Evolutionary conservation across 1,140 invertebrate genomes (phyloP).

Genomic region (Lepidurus packardi): DNA sequence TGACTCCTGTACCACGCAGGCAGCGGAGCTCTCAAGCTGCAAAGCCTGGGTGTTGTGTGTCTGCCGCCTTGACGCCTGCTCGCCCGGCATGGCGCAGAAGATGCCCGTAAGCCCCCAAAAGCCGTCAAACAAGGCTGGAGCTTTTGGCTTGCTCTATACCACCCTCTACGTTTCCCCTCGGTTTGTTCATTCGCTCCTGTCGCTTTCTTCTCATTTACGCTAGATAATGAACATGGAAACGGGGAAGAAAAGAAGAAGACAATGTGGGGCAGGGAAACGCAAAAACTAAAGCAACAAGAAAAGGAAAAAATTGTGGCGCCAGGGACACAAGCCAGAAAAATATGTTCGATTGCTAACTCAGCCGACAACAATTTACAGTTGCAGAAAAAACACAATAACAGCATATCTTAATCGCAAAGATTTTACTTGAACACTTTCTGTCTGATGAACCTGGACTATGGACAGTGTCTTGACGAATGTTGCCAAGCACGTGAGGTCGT

Average conservation of each 20-base stretch:
- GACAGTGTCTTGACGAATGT: no score
- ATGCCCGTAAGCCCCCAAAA: conserved; percentile 18
- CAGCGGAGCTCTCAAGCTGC: conserved; percentile 7
- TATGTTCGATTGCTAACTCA: not conserved
- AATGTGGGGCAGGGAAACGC: not conserved
- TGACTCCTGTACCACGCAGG: not conserved
- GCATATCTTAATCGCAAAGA: not conserved
- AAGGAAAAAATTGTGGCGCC: conserved; percentile 11
- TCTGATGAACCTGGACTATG: no score
- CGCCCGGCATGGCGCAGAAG: conserved; percentile 2
- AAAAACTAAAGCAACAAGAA: not conserved
- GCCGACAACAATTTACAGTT: not conserved
- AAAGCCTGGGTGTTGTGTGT: conserved; percentile 6
- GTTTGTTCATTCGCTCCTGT: conserved; percentile 8
- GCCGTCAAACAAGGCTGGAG: conserved; percentile 13
- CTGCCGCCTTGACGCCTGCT: conserved; percentile 20
- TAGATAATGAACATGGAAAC: conserved; percentile 15
- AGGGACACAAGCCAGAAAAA: not conserved
- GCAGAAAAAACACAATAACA: not conserved
- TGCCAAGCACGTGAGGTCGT: no score
- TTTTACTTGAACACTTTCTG: not conserved
- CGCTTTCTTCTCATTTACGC: conserved; percentile 21
- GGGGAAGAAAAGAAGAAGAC: not conserved
- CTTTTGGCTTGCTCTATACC: not conserved
- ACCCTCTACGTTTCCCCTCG: conserved; percentile 13